These are phyloP conservation scores for Linepithema humile DNA, from an alignment of 1,140 invertebrate species.

Conservation along the genomic window DNA sequence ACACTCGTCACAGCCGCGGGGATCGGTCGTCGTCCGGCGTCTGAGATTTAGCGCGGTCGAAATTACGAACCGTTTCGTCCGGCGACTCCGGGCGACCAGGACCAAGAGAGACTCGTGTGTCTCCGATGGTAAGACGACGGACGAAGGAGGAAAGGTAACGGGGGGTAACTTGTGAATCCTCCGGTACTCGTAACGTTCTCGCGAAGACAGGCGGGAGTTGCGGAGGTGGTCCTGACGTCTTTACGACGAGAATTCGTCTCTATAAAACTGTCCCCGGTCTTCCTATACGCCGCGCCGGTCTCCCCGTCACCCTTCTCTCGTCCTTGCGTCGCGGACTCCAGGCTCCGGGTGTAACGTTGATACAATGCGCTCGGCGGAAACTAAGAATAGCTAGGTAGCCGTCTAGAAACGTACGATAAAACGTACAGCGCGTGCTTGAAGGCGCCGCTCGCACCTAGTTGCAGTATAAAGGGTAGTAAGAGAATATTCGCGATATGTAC, in stretches of 20 bases:
- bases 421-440: slow-evolving; percentile 6
- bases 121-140: slow-evolving; percentile 52
- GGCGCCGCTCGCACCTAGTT: slow-evolving; percentile 35
- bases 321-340: slow-evolving; percentile 40
- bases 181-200: slow-evolving; percentile 72
- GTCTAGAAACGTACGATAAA: slow-evolving; percentile 29
- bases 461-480: neutral
- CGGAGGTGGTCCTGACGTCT: slow-evolving; percentile 77
- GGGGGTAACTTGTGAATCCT: slow-evolving; percentile 76
- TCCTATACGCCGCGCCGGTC: slow-evolving; percentile 59
- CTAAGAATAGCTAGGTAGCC: slow-evolving; percentile 61
- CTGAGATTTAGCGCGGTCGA: slow-evolving; percentile 61
- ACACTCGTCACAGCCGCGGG: neutral
- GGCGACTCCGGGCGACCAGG: neutral
- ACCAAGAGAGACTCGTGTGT: slow-evolving; percentile 53
- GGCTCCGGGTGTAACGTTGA: slow-evolving; percentile 61
- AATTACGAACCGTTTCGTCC: slow-evolving; percentile 60
- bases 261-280: slow-evolving; percentile 80
- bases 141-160: slow-evolving; percentile 65
- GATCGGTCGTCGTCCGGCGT: neutral
- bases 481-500: neutral
- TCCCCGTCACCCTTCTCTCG: neutral
- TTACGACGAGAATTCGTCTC: slow-evolving; percentile 81
- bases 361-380: slow-evolving; percentile 64
- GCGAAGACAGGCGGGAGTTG: slow-evolving; percentile 70